These are phyloP conservation scores for Mastacembelus armatus DNA, from an alignment of 2,797 vertebrate species.

Conservation along the genomic window DNA sequence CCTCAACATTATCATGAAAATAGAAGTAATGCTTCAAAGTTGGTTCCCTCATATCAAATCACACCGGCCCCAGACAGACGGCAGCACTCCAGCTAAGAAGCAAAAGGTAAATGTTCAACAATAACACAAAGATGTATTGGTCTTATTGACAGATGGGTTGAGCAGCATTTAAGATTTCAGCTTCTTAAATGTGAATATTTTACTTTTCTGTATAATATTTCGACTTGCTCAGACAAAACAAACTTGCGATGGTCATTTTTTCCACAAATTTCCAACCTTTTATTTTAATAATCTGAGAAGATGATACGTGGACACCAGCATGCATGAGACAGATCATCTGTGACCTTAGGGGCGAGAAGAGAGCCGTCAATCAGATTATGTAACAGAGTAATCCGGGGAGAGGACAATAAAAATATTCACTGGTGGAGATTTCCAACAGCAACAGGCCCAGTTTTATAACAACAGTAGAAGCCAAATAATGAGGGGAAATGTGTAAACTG, in stretches of 20 bases:
- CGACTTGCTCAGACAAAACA: too few relatives aligned
- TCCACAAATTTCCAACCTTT: not conserved
- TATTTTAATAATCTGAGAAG: too few relatives aligned
- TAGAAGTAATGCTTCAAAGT: constrained; percentile 70
- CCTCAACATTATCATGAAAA: constrained; percentile 59
- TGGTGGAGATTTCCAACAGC: not conserved
- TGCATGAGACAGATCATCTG: not conserved
- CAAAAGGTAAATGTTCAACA: constrained; percentile 48
- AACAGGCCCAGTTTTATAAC: constrained; percentile 10
- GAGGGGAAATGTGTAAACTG: constrained; percentile 9
- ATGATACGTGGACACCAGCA: too few relatives aligned
- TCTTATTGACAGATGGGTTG: too few relatives aligned
- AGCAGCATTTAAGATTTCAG: too few relatives aligned
- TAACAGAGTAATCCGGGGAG: constrained; percentile 10
- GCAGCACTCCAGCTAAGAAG: constrained; percentile 28
- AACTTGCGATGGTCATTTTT: too few relatives aligned
- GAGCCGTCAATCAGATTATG: not conserved
- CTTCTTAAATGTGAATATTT: too few relatives aligned
- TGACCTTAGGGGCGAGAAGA: not conserved
- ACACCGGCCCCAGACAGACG: not conserved
- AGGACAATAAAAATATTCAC: not conserved
- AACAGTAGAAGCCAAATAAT: constrained; percentile 7
- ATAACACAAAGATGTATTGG: too few relatives aligned
- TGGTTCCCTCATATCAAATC: constrained; percentile 70
- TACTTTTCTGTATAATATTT: too few relatives aligned